Conservation (phyloP, 2,113 vertebrate genomes). For the Bos taurus region DNA sequence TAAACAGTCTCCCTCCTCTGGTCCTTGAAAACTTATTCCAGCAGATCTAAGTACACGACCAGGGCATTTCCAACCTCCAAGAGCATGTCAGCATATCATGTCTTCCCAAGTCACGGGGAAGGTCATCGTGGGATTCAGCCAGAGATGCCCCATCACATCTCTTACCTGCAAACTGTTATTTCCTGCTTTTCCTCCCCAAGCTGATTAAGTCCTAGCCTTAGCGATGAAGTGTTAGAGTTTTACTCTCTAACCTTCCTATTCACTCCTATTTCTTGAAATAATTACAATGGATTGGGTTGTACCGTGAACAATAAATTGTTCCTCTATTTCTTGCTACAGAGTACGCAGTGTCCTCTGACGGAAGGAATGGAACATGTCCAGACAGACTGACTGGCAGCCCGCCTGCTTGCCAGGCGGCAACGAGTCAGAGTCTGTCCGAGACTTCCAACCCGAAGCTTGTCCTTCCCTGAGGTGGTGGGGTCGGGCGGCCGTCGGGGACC, state of each 20-base stretch:
- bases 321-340: background rate
- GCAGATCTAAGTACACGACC: no score
- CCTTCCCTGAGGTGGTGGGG: background rate
- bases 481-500: fast-evolving
- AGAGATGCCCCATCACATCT: background rate
- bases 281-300: fast-evolving
- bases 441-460: fast-evolving
- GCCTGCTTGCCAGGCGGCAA: background rate
- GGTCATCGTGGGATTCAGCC: background rate
- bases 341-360: no score
- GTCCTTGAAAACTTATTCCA: background rate
- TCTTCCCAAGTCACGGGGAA: background rate
- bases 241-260: background rate
- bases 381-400: no score
- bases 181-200: background rate
- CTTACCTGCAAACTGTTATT: background rate
- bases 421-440: no score
- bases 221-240: background rate
- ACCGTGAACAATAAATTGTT: background rate
- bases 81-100: background rate
- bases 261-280: background rate
- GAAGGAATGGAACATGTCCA: background rate
- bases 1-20: background rate
- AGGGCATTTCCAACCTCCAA: background rate
- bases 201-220: fast-evolving